Conservation (phyloP, 2,888 invertebrate genomes). For the Brachypalpus laphriformis region DNA sequence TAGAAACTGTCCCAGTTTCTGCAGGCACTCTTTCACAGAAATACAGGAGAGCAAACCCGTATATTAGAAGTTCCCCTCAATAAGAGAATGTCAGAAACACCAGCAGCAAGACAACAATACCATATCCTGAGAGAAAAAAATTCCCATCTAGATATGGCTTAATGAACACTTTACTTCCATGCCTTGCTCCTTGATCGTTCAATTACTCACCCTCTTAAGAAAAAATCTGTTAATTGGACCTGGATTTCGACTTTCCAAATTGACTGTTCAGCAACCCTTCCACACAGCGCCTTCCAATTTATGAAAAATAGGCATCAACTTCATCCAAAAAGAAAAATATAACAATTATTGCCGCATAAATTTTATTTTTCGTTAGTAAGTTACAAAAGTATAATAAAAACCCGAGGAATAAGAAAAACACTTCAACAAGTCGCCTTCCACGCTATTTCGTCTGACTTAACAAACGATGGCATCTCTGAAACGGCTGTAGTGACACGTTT, state of each 20-base stretch:
- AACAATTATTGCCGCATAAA: constrained; percentile 10
- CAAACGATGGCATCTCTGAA: constrained; percentile 25
- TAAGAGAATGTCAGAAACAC: too few relatives aligned
- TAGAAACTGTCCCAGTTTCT: too few relatives aligned
- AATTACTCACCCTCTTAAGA: not conserved
- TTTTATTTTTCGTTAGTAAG: constrained; percentile 7
- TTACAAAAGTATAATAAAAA: constrained; percentile 17
- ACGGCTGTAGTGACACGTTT: constrained; percentile 60
- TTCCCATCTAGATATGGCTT: not conserved
- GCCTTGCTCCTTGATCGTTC: not conserved
- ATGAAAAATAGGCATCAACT: not conserved
- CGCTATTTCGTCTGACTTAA: constrained; percentile 19
- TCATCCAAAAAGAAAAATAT: not conserved
- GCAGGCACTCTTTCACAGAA: too few relatives aligned
- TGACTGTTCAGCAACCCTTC: not conserved
- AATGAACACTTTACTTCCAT: not conserved
- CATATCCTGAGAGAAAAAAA: not conserved
- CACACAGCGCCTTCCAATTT: constrained; percentile 4
- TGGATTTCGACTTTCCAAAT: not conserved
- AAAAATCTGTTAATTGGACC: constrained; percentile 1
- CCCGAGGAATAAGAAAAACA: not conserved
- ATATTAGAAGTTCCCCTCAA: too few relatives aligned
- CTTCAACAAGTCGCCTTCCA: constrained; percentile 47
- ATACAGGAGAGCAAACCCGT: too few relatives aligned
- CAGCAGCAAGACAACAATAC: too few relatives aligned